Evolutionary conservation across 2,113 vertebrate species (phyloP), one percentile per base, ranked within the genome.

Genomic region (Barnardius zonarius): DNA sequence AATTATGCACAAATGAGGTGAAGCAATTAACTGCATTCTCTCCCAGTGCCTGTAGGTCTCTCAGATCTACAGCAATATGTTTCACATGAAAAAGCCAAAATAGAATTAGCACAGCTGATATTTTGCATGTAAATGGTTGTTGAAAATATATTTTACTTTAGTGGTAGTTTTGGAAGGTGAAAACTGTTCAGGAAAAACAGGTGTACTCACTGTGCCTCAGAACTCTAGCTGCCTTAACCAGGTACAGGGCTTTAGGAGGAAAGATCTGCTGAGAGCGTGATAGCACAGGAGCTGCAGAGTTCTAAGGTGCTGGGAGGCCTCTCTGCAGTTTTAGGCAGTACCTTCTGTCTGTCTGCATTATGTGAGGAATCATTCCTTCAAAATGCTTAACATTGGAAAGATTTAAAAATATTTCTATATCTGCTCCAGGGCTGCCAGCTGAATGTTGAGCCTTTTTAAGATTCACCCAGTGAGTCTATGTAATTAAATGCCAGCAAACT

Each of bases 401-500:
- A 91, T 74, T 73, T 91, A 17, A 91, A 93, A 83, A 70, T 80
- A 77, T 46, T 51, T 57, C 82, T 90, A 1, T 89, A 84, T 87
- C 39, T 95, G 62, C 91, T 91, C 27, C 78, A 83, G 66, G 84
- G 82, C 63, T 89, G 54, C 79, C 75, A 86, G n/a, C 43, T 92
- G n/a, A 81, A 77, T 31, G 63, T 33, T 77, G 68, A 94, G 13
- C 14, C 70, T 91, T 85, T 95, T 77, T 83, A 95, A 90, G 63
- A 93, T 76, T 86, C 61, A 77, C n/a, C 72, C 75, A 83, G 83
- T 88, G 73, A 95, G 63, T 83, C 20, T 74, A 28, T 1, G 24
- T 69, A 97, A 94, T 91, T 96, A 91, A 94, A 94, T 94, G 81
- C 78, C 90, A 90, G 74, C 15, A 66, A 95, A 77, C 37, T 86